Base-by-base conservation (phyloP, 2,888 invertebrate genomes). In the Micropterix aruncella region DNA sequence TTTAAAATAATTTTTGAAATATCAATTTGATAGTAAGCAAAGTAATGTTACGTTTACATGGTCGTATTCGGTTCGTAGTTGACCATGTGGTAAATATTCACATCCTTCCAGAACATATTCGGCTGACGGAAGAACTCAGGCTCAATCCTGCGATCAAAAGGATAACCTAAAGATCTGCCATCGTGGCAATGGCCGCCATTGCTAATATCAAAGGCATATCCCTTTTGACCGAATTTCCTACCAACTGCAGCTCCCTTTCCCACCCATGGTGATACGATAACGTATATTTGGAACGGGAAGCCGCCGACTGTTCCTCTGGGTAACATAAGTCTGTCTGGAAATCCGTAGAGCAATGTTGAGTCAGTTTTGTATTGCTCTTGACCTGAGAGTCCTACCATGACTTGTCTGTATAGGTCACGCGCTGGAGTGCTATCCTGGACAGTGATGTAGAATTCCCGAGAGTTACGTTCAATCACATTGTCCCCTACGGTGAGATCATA, bases 301-400 rank as follows among this genome's bases (percentile, higher is more conserved):
- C 88, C 87, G 49, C 75, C 74, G 37, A 62, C 63, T 52, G 70
- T 77, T 56, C 88, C 88, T 57, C 72, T 82, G 36, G 88, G 87
- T 46, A 88, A 60, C 56, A 85, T 63, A 42, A 84, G 64, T 50
- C 83, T 77, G 47, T 75, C 70, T 2, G 86, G 86, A 64, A 79
- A 73, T 43, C 74, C 74, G 49, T 73, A 76, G 52, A 75, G 69
- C 39, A 67, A 61, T 49, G 70, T 66, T 44, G 65, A 65, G 51
- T 75, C 70, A 51, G 65, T 52, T 16, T 74, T 72, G 55, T 79
- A 68, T 48, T 63, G 54, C 65, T 58, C 46, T 65, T 5, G 63
- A 38, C 60, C 60, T 19, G 66, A 67, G 9, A 63, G 60, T 40
- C 60, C 58, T 51, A 79, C 73, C 15, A 67, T 60, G 51, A 79